Evolutionary conservation across 2,113 vertebrate species (phyloP).

Genomic region (Barnardius zonarius): DNA sequence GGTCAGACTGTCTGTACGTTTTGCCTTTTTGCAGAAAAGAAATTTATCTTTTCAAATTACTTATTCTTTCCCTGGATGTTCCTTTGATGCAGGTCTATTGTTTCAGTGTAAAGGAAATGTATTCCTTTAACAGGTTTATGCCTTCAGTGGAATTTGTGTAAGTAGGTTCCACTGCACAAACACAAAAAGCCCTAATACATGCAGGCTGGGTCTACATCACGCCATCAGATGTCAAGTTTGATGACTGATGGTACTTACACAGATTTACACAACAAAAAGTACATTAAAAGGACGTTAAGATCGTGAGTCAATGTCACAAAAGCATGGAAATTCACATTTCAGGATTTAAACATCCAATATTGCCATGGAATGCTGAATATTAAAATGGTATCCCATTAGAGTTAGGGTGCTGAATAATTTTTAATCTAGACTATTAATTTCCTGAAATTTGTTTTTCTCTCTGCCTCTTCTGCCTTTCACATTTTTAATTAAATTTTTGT

Average conservation of each 20-base stretch:
- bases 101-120: constrained; percentile 74
- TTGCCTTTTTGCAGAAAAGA: constrained; percentile 21
- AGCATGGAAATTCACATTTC: constrained; percentile 75
- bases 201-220: constrained; percentile 72
- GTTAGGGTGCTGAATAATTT: constrained; percentile 66
- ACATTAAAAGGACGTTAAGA: constrained; percentile 78
- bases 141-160: constrained; percentile 75
- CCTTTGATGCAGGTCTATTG: constrained; percentile 71
- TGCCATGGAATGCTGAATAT: constrained; percentile 71
- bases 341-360: constrained; percentile 79
- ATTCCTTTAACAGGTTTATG: constrained; percentile 76
- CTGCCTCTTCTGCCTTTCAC: constrained; percentile 60
- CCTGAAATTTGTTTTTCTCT: constrained; percentile 71
- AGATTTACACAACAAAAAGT: constrained; percentile 85
- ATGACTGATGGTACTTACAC: constrained; percentile 80
- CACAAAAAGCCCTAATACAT: constrained; percentile 79
- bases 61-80: constrained; percentile 65
- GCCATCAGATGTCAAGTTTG: constrained; percentile 75
- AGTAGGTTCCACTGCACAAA: constrained; percentile 78
- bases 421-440: constrained; percentile 76
- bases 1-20: constrained; percentile 17
- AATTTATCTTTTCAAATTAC: constrained; percentile 56
- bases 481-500: constrained; percentile 78
- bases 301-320: constrained; percentile 77
- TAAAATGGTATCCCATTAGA: constrained; percentile 67